phyloP scores from a whole-genome alignment of 2,113 vertebrate species.

The Raja brachyura region DNA sequence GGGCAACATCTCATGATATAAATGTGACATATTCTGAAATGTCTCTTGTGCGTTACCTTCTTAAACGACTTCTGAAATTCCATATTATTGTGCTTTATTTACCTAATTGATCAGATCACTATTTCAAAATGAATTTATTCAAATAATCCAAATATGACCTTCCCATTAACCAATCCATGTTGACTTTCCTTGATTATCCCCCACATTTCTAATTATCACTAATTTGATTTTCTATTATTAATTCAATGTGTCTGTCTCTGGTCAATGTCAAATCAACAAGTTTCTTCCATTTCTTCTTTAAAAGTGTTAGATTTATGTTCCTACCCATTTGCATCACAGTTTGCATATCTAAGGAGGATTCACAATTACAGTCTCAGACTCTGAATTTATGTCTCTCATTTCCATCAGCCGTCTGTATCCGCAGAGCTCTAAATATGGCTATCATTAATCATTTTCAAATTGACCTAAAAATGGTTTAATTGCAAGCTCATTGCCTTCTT shows the following conservation, averaged over 20 bases:
- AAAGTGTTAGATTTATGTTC: too few relatives aligned
- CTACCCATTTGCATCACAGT: neutral
- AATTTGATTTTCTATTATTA: neutral
- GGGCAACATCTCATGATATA: neutral
- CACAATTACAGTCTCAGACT: neutral
- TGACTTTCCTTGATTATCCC: neutral
- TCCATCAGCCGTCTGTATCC: neutral
- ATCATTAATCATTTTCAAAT: constrained; percentile 37
- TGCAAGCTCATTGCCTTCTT: constrained; percentile 14
- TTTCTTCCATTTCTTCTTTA: neutral
- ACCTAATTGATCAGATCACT: neutral
- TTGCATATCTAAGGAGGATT: neutral
- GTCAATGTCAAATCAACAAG: neutral
- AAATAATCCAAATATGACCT: neutral
- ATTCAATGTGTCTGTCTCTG: neutral
- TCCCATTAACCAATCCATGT: neutral
- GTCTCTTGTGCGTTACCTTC: neutral
- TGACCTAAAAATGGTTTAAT: constrained; percentile 33
- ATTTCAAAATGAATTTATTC: neutral
- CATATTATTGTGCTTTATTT: neutral
- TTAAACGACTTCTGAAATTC: neutral
- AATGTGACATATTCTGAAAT: neutral
- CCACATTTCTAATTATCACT: neutral
- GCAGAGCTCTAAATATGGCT: neutral
- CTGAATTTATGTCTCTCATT: neutral